These are phyloP conservation scores for Coregonus sp. DNA, from an alignment of 2,797 vertebrate genomes.

Conservation along the genomic window DNA sequence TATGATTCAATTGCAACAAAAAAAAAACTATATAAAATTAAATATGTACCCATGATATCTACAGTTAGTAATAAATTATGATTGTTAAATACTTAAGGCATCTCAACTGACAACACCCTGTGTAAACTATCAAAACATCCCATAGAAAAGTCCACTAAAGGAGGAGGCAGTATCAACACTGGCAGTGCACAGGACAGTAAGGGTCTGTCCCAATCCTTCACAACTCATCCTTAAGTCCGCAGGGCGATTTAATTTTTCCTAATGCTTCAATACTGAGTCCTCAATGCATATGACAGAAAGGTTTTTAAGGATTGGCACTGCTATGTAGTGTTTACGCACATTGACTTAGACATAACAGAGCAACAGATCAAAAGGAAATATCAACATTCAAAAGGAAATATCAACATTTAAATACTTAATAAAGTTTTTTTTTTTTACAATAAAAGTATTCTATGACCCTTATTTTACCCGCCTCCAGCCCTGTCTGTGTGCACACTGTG, in stretches of 20 bases:
- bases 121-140: slow-evolving; percentile 90
- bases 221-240: slow-evolving; percentile 28
- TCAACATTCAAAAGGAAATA: slow-evolving; percentile 1
- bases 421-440: neutral
- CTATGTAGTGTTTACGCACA: neutral
- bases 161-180: slow-evolving; percentile 75
- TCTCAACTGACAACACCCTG: slow-evolving; percentile 99
- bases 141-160: slow-evolving; percentile 74
- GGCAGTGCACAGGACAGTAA: slow-evolving; percentile 68
- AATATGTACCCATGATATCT: slow-evolving; percentile 97
- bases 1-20: slow-evolving; percentile 85
- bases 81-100: slow-evolving; percentile 99
- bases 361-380: slow-evolving; percentile 13
- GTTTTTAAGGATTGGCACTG: too few species aligned
- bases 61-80: slow-evolving; percentile 99
- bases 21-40: slow-evolving; percentile 92
- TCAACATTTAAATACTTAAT: slow-evolving; percentile 7
- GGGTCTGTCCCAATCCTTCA: slow-evolving; percentile 20
- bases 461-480: neutral
- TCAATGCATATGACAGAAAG: slow-evolving; percentile 58
- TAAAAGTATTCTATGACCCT: slow-evolving; percentile 13
- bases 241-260: neutral
- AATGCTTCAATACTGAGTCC: slow-evolving; percentile 57
- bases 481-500: slow-evolving; percentile 67
- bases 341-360: neutral